Conservation (phyloP, 2,888 invertebrate species). For the Ophion obscuratus region DNA sequence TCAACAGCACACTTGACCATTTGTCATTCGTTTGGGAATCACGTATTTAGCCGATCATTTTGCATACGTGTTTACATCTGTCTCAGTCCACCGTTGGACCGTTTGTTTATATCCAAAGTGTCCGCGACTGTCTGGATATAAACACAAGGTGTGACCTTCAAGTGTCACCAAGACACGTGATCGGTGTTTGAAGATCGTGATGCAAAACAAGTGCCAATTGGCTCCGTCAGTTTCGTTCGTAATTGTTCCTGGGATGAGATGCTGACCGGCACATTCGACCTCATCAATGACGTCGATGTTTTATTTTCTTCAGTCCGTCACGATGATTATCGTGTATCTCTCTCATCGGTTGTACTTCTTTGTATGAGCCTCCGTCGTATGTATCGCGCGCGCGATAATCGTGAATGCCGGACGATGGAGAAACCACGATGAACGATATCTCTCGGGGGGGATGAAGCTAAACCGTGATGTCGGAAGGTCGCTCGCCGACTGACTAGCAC, state of each 20-base stretch:
- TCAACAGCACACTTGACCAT: slow-evolving; percentile 42
- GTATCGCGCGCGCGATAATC: slow-evolving; percentile 61
- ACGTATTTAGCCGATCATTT: slow-evolving; percentile 7
- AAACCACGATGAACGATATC: slow-evolving; percentile 78
- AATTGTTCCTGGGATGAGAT: slow-evolving; percentile 8
- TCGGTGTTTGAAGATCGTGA: slow-evolving; percentile 6
- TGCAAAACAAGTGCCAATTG: slow-evolving; percentile 18
- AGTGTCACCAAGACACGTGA: slow-evolving; percentile 17
- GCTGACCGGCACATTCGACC: slow-evolving; percentile 50
- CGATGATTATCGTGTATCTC: not conserved
- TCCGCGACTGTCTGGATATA: slow-evolving; percentile 4
- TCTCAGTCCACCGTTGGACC: not conserved
- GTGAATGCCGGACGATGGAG: slow-evolving; percentile 72
- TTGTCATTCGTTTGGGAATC: slow-evolving; percentile 36
- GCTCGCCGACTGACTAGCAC: slow-evolving; percentile 84
- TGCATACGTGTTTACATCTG: not conserved
- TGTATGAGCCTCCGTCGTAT: slow-evolving; percentile 42
- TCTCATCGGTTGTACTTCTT: slow-evolving; percentile 18
- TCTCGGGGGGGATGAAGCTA: slow-evolving; percentile 78
- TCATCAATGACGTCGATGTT: not conserved
- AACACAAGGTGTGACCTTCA: slow-evolving; percentile 19
- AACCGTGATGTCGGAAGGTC: slow-evolving; percentile 84
- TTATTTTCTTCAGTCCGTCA: not conserved
- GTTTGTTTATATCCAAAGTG: slow-evolving; percentile 30
- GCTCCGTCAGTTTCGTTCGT: slow-evolving; percentile 2